Percentiles rank a stretch among this genome's conserved stretches.
Evolutionary conservation across 2,888 invertebrate species (phyloP).

Genomic region (Sphaerophoria taeniata): DNA sequence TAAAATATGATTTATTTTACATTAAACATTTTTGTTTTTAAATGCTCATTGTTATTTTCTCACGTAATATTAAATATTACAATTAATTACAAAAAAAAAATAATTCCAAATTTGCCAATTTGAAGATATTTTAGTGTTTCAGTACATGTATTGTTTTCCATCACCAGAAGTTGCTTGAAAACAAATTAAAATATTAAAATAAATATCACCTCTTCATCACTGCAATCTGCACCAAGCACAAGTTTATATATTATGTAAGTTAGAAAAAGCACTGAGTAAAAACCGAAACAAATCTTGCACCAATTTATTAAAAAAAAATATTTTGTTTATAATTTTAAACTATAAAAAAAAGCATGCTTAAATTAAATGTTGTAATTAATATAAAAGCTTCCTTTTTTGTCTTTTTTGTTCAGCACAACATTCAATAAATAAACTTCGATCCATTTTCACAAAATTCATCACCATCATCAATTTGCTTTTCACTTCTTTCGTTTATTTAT

Average conservation of each 20-base stretch:
- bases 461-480: conserved; percentile 46
- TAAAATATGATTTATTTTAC: too few species aligned
- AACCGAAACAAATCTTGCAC: conserved; percentile 77
- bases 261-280: conserved; percentile 70
- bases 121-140: too few species aligned
- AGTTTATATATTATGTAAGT: conserved; percentile 35
- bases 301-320: conserved; percentile 40
- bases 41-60: too few species aligned
- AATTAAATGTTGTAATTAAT: conserved; percentile 52
- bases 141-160: neutral
- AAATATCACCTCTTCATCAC: conserved; percentile 28
- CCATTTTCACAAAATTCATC: conserved; percentile 34
- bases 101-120: too few species aligned
- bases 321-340: neutral
- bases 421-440: conserved; percentile 9
- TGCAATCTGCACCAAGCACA: conserved; percentile 59
- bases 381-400: conserved; percentile 4
- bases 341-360: conserved; percentile 35
- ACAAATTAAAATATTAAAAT: neutral
- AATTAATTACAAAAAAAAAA: too few species aligned
- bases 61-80: too few species aligned
- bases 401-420: conserved; percentile 38
- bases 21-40: too few species aligned
- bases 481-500: neutral
- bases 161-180: conserved; percentile 18